phyloP scores from a whole-genome alignment of 2,797 vertebrate genomes.

The Liparis tanakae region DNA sequence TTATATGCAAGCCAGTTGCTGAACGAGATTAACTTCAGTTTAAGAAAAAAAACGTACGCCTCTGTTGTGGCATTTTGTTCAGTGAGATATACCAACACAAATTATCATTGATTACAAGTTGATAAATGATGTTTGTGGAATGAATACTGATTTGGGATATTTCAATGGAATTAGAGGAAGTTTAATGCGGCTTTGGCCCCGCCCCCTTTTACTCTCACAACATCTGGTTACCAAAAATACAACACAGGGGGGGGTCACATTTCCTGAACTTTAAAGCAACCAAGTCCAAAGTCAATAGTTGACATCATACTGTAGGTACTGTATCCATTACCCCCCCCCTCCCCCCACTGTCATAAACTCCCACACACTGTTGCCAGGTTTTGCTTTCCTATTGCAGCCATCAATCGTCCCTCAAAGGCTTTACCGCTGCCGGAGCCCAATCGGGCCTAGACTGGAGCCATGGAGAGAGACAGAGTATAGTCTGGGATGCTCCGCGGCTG shows the following conservation, averaged over 20 bases:
- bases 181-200: slow-evolving; percentile 20
- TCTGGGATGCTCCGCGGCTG: slow-evolving; percentile 6
- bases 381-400: slow-evolving; percentile 43
- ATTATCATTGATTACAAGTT: background rate
- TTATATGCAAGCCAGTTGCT: slow-evolving; percentile 15
- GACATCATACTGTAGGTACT: slow-evolving; percentile 45
- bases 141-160: background rate
- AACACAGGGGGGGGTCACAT: slow-evolving; percentile 29
- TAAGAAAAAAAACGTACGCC: background rate
- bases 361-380: slow-evolving; percentile 33
- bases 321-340: slow-evolving; percentile 25
- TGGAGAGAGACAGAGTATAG: slow-evolving; percentile 18
- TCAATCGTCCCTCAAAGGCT: slow-evolving; percentile 30
- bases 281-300: slow-evolving; percentile 51
- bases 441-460: slow-evolving; percentile 26
- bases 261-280: slow-evolving; percentile 56
- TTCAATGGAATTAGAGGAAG: background rate
- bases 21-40: slow-evolving; percentile 15
- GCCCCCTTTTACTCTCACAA: slow-evolving; percentile 31
- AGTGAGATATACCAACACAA: background rate
- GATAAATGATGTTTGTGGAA: background rate
- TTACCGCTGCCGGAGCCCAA: slow-evolving; percentile 10
- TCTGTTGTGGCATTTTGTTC: background rate
- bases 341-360: slow-evolving; percentile 34
- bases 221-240: slow-evolving; percentile 53